These are phyloP conservation scores for Aphelinus certus DNA, from an alignment of 1,140 invertebrate species.

Conservation along the genomic window DNA sequence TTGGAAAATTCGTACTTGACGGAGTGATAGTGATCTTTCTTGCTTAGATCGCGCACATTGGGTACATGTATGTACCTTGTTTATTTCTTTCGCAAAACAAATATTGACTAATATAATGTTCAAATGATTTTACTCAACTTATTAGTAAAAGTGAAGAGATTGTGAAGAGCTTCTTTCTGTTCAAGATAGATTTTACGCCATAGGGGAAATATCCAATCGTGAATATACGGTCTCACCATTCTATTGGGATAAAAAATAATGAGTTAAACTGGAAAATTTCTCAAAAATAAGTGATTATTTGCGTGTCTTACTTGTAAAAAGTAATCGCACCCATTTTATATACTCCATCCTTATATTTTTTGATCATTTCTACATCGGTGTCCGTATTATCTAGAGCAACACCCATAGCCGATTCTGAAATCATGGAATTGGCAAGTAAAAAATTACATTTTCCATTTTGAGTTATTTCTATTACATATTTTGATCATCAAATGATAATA, in stretches of 20 bases:
- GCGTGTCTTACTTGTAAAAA: constrained; percentile 36
- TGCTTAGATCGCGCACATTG: no score
- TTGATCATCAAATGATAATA: not conserved
- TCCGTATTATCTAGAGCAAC: constrained; percentile 72
- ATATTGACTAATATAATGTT: not conserved
- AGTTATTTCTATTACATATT: not conserved
- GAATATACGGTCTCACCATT: constrained; percentile 68
- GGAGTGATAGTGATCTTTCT: no score
- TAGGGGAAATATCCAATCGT: constrained; percentile 66
- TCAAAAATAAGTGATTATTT: not conserved
- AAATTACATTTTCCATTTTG: not conserved
- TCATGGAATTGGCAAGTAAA: not conserved
- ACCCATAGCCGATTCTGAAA: constrained; percentile 84
- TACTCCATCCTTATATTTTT: constrained; percentile 29
- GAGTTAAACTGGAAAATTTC: not conserved
- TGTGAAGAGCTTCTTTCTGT: constrained; percentile 68
- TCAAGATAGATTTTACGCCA: constrained; percentile 57
- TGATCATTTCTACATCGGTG: constrained; percentile 59
- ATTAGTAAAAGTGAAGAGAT: constrained; percentile 75
- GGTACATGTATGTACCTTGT: not conserved
- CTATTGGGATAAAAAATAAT: constrained; percentile 45
- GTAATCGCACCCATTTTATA: constrained; percentile 13
- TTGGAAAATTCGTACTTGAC: no score
- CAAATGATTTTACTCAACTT: constrained; percentile 61
- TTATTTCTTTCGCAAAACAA: not conserved